Evolutionary conservation across 1,140 invertebrate genomes (phyloP).

Genomic region (Hetaerina americana): DNA sequence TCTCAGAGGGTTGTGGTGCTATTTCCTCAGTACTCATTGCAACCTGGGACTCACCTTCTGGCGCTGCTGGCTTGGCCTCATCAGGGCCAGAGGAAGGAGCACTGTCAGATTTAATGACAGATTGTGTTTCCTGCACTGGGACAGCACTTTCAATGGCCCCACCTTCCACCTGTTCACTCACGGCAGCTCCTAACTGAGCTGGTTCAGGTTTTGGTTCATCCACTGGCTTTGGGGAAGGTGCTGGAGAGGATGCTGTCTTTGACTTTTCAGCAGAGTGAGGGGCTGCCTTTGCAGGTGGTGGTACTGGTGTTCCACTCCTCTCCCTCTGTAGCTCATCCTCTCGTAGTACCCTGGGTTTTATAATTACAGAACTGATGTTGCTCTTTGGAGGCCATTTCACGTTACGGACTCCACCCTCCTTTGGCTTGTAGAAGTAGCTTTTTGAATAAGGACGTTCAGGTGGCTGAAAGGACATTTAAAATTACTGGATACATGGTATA

Average conservation of each 20-base stretch:
- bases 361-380: not conserved
- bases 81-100: not conserved
- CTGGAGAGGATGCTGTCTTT: too few relatives aligned
- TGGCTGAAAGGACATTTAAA: too few relatives aligned
- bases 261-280: too few relatives aligned
- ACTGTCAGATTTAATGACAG: not conserved
- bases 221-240: too few relatives aligned
- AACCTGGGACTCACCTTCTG: not conserved
- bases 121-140: too few relatives aligned
- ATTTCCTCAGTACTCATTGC: not conserved
- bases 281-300: not conserved
- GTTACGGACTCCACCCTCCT: not conserved
- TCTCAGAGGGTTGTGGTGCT: not conserved
- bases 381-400: not conserved
- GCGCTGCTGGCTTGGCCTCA: not conserved
- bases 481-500: too few relatives aligned
- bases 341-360: not conserved
- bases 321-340: not conserved
- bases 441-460: not conserved
- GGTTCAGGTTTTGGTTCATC: too few relatives aligned
- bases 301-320: not conserved
- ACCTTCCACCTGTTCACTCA: too few relatives aligned
- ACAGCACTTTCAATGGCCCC: too few relatives aligned
- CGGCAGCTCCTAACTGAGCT: too few relatives aligned
- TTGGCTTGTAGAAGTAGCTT: not conserved